Evolutionary conservation across 1,140 invertebrate species (phyloP).

Genomic region (Uloborus diversus): DNA sequence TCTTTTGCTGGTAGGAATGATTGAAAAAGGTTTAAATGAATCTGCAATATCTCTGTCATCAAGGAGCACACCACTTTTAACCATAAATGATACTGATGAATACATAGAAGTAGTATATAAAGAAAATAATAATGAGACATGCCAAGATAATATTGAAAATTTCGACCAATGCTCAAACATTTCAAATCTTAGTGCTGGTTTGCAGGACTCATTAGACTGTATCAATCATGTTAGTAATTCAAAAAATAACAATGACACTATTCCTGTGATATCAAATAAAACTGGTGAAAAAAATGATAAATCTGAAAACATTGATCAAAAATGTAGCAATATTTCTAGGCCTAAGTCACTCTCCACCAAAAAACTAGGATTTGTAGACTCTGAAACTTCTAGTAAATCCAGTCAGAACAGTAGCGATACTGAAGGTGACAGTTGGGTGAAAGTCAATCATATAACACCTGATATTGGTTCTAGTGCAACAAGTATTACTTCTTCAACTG

Average conservation of each 20-base stretch:
- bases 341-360: constrained; percentile 30
- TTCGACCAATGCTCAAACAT: not conserved
- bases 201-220: not conserved
- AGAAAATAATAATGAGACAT: constrained; percentile 45
- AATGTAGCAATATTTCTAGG: constrained; percentile 11
- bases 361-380: constrained; percentile 27
- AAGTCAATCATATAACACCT: constrained; percentile 47
- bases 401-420: constrained; percentile 46
- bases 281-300: constrained; percentile 1
- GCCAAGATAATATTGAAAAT: not conserved
- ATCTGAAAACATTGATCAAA: constrained; percentile 12
- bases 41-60: constrained; percentile 23
- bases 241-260: not conserved
- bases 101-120: constrained; percentile 37
- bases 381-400: constrained; percentile 43
- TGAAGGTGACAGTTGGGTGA: constrained; percentile 49
- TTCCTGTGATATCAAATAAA: constrained; percentile 1
- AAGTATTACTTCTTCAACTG: constrained; percentile 34
- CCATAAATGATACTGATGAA: constrained; percentile 35
- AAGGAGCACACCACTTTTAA: constrained; percentile 13
- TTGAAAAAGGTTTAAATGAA: constrained; percentile 77
- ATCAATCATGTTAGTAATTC: not conserved
- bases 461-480: constrained; percentile 49
- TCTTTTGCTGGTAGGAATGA: constrained; percentile 62
- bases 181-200: not conserved